Conservation (phyloP, 1,140 invertebrate genomes). For the Pollicipes pollicipes region DNA sequence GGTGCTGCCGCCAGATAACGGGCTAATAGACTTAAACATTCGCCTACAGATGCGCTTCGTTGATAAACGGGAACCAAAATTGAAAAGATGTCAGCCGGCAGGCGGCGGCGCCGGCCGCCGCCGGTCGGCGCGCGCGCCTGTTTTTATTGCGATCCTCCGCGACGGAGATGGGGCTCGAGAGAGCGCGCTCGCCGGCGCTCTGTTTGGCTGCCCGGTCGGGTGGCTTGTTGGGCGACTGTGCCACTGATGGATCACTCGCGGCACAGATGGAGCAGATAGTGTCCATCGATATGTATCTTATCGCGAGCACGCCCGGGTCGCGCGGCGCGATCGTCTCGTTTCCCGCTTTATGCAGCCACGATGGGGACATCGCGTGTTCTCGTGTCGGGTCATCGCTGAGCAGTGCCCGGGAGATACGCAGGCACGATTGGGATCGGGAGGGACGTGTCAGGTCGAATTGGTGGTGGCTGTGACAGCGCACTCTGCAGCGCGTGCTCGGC, state of each 20-base stretch:
- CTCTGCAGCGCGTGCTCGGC: too few relatives aligned
- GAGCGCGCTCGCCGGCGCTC: too few relatives aligned
- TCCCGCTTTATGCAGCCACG: not conserved
- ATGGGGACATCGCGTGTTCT: not conserved
- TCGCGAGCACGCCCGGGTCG: not conserved
- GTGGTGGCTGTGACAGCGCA: too few relatives aligned
- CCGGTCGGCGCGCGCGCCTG: too few relatives aligned
- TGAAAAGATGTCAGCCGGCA: not conserved
- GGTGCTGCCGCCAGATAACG: not conserved
- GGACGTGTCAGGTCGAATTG: too few relatives aligned
- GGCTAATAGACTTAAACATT: not conserved
- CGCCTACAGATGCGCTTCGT: not conserved
- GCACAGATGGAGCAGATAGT: not conserved
- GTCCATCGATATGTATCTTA: not conserved
- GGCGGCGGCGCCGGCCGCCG: too few relatives aligned
- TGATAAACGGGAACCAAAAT: not conserved
- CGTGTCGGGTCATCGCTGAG: too few relatives aligned
- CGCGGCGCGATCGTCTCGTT: not conserved
- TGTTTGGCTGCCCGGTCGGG: not conserved
- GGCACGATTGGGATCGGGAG: too few relatives aligned
- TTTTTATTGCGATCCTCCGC: too few relatives aligned
- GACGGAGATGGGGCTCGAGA: not conserved
- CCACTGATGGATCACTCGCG: not conserved
- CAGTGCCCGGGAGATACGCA: too few relatives aligned
- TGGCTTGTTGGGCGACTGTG: not conserved